Evolutionary conservation across 2,797 vertebrate genomes (phyloP).

Genomic region (Syndactyla subalaris): DNA sequence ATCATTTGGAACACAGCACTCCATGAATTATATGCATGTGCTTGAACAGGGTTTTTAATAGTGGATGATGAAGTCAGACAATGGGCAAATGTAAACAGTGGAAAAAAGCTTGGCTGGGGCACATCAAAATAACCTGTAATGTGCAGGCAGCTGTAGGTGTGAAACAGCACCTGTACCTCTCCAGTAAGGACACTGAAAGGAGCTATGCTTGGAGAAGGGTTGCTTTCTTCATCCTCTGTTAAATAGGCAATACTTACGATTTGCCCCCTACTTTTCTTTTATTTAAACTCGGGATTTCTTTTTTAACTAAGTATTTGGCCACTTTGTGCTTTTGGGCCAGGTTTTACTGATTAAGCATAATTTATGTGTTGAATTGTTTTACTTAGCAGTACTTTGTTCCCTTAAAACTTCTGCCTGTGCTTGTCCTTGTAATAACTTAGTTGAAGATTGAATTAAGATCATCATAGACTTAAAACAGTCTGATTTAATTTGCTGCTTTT

Average conservation of each 20-base stretch:
- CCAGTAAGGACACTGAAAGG: neutral
- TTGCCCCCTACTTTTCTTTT: neutral
- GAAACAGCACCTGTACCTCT: neutral
- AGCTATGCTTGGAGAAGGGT: neutral
- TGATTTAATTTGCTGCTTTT: neutral
- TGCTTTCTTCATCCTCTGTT: neutral
- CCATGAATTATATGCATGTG: rapidly evolving
- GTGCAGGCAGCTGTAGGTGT: neutral
- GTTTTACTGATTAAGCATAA: neutral
- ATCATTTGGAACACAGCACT: neutral
- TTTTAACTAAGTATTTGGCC: neutral
- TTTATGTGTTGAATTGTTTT: neutral
- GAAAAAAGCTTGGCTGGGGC: neutral
- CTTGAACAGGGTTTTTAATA: neutral
- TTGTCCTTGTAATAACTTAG: neutral
- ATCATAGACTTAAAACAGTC: neutral
- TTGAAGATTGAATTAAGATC: neutral
- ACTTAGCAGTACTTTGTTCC: neutral
- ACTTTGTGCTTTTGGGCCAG: neutral
- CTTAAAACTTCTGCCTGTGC: neutral
- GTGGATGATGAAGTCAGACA: neutral
- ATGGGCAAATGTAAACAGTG: neutral
- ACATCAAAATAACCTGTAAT: neutral
- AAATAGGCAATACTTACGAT: neutral
- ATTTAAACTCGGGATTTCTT: neutral